phyloP scores from a whole-genome alignment of 2,888 invertebrate genomes.

The Heliconius ismenius region DNA sequence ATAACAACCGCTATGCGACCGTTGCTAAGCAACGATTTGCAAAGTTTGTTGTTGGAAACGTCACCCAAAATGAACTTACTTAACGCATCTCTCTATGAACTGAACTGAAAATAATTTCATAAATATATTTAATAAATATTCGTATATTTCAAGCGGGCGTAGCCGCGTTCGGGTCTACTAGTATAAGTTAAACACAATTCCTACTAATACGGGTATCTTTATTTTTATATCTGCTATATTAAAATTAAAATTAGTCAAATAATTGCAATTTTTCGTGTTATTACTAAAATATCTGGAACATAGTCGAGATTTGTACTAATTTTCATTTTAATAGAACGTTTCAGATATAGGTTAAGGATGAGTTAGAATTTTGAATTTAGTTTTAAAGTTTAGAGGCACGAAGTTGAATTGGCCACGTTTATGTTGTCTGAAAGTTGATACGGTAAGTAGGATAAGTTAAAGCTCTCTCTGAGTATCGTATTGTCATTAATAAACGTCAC shows the following conservation, averaged over 20 bases:
- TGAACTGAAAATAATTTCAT: no score
- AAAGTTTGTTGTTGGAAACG: no score
- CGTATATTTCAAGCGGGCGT: no score
- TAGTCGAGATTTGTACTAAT: neutral
- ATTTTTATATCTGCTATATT: neutral
- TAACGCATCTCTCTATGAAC: no score
- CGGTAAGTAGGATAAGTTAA: neutral
- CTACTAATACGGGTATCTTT: no score
- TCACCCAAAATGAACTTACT: no score
- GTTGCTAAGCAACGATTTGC: no score
- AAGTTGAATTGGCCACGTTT: neutral
- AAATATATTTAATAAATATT: no score
- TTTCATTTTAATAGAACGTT: neutral
- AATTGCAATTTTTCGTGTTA: neutral
- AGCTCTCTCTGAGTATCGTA: neutral
- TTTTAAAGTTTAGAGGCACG: neutral
- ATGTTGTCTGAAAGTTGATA: constrained; percentile 1
- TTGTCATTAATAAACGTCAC: neutral
- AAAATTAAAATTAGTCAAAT: neutral
- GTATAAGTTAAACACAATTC: no score
- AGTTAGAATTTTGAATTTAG: neutral
- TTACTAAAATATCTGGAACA: neutral
- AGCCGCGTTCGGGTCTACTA: no score
- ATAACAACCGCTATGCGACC: no score
- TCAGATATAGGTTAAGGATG: neutral